Conservation (phyloP, 1,140 invertebrate genomes). For the Caenorhabditis inopinata region DNA sequence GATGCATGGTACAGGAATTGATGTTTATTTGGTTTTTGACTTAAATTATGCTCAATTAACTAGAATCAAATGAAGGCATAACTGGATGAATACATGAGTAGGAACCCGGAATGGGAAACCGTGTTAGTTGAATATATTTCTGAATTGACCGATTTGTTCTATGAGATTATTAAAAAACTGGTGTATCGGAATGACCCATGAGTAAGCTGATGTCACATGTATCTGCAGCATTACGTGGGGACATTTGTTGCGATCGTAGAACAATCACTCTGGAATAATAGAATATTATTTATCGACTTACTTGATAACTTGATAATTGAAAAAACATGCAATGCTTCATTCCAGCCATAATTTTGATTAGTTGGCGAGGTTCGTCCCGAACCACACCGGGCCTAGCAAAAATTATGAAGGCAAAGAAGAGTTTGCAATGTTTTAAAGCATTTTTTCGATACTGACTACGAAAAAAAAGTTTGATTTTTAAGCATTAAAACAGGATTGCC, state of each 20-base stretch:
- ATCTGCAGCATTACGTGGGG: background rate
- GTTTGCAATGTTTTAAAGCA: no score
- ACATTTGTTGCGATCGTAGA: background rate
- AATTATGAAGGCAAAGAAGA: no score
- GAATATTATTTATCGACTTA: background rate
- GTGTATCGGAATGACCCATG: background rate
- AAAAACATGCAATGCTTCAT: no score
- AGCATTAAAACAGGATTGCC: no score
- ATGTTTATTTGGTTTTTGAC: background rate
- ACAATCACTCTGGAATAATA: background rate
- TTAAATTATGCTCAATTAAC: background rate
- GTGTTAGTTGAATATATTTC: background rate
- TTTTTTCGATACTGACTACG: no score
- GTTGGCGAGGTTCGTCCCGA: no score
- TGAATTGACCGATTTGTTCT: no score
- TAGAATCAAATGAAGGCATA: background rate
- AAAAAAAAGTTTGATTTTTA: no score
- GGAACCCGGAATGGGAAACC: background rate
- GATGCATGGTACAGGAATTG: background rate
- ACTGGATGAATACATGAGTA: background rate
- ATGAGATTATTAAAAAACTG: background rate
- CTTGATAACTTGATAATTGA: no score
- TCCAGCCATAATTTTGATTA: no score
- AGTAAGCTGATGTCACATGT: constrained; percentile 3
- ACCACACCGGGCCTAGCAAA: no score